Conservation (phyloP, 2,797 vertebrate species). For the Remorina albescens region DNA sequence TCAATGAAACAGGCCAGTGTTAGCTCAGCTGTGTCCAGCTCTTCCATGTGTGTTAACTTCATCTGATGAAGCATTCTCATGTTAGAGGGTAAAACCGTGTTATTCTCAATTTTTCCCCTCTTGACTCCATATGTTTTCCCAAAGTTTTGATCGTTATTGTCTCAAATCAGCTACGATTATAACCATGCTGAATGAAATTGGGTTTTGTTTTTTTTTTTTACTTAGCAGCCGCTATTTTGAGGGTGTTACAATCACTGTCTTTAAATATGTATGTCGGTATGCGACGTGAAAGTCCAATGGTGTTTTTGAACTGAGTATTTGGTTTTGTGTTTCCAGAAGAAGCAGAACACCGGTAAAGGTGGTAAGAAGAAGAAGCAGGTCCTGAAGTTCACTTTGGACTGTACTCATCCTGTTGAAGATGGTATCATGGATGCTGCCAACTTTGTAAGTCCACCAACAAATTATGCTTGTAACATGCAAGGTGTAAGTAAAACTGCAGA, state of each 20-base stretch:
- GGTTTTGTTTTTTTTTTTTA: too few species aligned
- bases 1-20: rapidly evolving
- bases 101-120: neutral
- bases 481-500: neutral
- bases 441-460: slow-evolving; percentile 88
- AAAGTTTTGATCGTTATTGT: neutral
- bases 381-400: slow-evolving; percentile 95
- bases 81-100: too few species aligned
- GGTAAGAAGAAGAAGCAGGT: slow-evolving; percentile 98
- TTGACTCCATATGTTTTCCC: neutral
- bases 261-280: neutral
- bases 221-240: neutral
- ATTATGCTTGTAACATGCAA: too few species aligned
- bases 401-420: slow-evolving; percentile 97
- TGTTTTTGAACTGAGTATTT: neutral
- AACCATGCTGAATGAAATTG: neutral
- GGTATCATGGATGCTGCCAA: slow-evolving; percentile 98
- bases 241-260: too few species aligned
- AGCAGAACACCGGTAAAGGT: slow-evolving; percentile 82
- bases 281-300: neutral
- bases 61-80: too few species aligned
- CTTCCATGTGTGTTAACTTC: neutral
- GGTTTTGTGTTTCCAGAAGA: slow-evolving; percentile 51
- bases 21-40: too few species aligned
- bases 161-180: neutral